Evolutionary conservation across 2,113 vertebrate genomes (phyloP), one percentile per base, ranked within the genome.

Genomic region (Zingel zingel): DNA sequence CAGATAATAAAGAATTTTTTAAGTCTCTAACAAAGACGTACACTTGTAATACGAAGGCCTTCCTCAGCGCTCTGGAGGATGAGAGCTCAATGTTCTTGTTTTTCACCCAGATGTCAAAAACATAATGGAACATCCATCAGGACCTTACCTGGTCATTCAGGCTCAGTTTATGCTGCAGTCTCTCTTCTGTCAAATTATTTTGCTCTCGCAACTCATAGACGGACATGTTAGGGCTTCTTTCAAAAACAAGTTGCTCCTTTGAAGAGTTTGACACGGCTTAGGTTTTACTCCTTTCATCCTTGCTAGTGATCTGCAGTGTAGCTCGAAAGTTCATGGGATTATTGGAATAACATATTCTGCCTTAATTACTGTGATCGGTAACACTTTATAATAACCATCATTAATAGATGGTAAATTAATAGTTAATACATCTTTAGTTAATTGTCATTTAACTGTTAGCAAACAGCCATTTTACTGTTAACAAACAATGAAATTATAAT

Each of bases 221-320:
- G 0, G 82, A 73, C 64, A 75, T 57, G 72, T 74, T 56, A n/a
- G 48, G 50, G 65, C n/a, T 70, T 36, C 58, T 81, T 59, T 86
- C n/a, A 74, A 74, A 85, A 81, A 76, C 59, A 71, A 62, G 18
- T 47, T 65, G 54, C 19, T 76, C 27, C 84, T 90, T 86, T 91
- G 83, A 90, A 88, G 87, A 79, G 78, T 74, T 82, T 89, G 79
- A 87, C 68, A 85, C 25, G 62, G 48, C 87, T 89, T 91, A 75
- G 77, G 84, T 83, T 71, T 66, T 47, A 25, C 47, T 50, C 66
- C 74, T 85, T 92, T 89, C 72, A 92, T 85, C 77, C 53, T 59
- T 36, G 23, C 51, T 72, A 80, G 23, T 80, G 74, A 88, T 90
- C 77, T 88, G 56, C 39, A 77, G 51, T 48, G 36, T 12, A 45